Conservation (phyloP, 2,797 vertebrate genomes). For the Chaenodraco wilsoni region DNA sequence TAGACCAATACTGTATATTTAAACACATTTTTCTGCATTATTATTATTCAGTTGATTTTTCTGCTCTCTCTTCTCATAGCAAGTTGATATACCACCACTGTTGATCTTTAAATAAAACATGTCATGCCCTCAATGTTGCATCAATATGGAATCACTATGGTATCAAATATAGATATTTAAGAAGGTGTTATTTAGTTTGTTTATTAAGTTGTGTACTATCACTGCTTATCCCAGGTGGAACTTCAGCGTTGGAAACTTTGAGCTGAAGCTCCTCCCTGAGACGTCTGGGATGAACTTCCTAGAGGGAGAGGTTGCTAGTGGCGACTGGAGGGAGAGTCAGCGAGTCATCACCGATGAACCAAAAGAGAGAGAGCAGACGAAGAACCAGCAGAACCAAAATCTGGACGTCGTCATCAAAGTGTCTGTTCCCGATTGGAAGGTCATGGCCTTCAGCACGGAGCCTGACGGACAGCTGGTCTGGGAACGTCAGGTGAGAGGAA, state of each 20-base stretch:
- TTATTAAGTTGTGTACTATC: background rate
- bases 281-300: conserved; percentile 88
- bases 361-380: conserved; percentile 68
- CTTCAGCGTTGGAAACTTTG: conserved; percentile 98
- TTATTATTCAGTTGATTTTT: no score
- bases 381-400: conserved; percentile 76
- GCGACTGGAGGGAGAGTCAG: conserved; percentile 74
- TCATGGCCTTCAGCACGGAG: conserved; percentile 93
- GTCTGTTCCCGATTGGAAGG: conserved; percentile 96
- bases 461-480: conserved; percentile 91
- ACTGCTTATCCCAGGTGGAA: conserved; percentile 91
- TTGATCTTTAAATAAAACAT: no score
- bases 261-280: conserved; percentile 92
- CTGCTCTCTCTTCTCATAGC: no score
- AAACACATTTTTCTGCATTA: no score
- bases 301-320: conserved; percentile 82
- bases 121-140: no score
- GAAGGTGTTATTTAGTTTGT: no score
- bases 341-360: conserved; percentile 88
- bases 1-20: no score
- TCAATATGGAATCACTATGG: no score
- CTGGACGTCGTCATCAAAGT: conserved; percentile 94
- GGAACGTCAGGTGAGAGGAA: conserved; percentile 91
- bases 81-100: no score
- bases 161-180: no score